Conservation (phyloP, 2,113 vertebrate species). For the Aepyceros melampus region DNA sequence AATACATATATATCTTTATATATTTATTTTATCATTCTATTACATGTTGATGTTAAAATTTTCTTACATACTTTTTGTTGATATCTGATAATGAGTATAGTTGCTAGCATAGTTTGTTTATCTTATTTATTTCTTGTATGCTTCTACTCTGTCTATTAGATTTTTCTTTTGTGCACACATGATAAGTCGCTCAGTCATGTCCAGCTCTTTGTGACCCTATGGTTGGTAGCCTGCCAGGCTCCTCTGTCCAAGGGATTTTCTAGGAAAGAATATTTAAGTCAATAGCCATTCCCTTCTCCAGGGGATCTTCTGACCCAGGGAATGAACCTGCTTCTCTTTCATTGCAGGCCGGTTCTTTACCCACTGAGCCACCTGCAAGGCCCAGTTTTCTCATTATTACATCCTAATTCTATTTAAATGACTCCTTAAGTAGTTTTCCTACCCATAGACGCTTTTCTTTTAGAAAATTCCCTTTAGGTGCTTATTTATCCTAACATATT, state of each 20-base stretch:
- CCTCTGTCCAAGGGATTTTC: neutral
- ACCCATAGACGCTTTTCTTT: neutral
- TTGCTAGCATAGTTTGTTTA: neutral
- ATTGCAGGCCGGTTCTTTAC: neutral
- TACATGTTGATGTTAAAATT: neutral
- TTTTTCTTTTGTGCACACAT: neutral
- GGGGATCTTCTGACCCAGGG: neutral
- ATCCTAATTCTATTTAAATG: neutral
- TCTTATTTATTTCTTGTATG: neutral
- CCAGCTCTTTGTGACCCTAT: neutral
- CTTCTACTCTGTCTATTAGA: neutral
- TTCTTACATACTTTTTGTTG: neutral
- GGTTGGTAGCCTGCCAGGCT: neutral
- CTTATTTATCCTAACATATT: neutral
- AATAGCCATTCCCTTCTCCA: neutral
- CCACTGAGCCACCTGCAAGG: neutral
- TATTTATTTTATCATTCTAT: neutral
- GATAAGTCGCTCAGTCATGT: neutral
- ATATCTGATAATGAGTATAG: neutral
- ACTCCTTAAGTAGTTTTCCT: neutral
- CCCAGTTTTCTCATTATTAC: neutral
- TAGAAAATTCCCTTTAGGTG: neutral
- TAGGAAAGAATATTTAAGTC: neutral
- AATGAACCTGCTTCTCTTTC: neutral
- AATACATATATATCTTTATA: neutral